phyloP scores from a whole-genome alignment of 2,113 vertebrate genomes.

The Phasianus colchicus region DNA sequence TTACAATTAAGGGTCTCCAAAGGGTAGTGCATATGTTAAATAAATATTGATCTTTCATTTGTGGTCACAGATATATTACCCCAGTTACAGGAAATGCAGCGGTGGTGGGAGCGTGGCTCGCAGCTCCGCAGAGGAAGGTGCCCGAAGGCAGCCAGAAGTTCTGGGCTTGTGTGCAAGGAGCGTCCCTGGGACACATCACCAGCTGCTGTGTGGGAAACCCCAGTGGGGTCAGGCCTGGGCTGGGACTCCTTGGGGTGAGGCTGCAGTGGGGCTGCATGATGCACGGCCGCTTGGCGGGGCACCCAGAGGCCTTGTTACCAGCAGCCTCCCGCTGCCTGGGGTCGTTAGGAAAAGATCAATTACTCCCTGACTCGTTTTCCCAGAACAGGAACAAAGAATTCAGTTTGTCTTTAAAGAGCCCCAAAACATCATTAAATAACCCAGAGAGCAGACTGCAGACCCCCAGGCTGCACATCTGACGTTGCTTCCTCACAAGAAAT shows the following conservation, averaged over 20 bases:
- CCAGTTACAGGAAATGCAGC: neutral
- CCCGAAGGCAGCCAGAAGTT: neutral
- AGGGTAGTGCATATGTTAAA: slow-evolving; percentile 66
- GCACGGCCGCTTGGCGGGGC: neutral
- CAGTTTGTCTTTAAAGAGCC: neutral
- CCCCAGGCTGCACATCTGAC: neutral
- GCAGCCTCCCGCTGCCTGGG: neutral
- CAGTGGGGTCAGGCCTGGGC: too few species aligned
- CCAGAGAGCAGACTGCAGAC: neutral
- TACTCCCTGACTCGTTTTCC: neutral
- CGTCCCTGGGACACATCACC: too few species aligned
- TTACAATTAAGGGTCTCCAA: slow-evolving; percentile 68
- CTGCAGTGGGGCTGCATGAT: too few species aligned
- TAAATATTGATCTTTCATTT: slow-evolving; percentile 74
- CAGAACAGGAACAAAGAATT: neutral
- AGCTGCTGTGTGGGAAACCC: too few species aligned
- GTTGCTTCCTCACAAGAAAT: neutral
- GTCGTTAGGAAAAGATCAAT: neutral
- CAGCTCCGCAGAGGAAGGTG: fast-evolving
- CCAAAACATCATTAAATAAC: neutral
- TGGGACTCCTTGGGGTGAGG: too few species aligned
- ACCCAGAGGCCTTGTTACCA: neutral
- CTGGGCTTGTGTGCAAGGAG: too few species aligned
- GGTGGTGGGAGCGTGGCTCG: neutral
- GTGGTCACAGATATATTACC: slow-evolving; percentile 46